These are phyloP conservation scores for Sprattus sprattus DNA, from an alignment of 2,113 vertebrate genomes.

Conservation along the genomic window DNA sequence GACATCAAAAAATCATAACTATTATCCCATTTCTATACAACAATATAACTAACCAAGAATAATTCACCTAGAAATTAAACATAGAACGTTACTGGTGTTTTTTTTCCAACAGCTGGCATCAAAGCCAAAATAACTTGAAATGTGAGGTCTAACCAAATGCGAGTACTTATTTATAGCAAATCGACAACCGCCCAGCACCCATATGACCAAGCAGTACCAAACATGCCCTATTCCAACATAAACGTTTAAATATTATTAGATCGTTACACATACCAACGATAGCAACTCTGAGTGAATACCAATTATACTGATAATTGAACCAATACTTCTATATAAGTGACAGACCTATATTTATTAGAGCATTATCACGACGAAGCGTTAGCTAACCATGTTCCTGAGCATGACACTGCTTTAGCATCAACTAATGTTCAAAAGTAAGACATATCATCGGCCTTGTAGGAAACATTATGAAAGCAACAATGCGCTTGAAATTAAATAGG, in stretches of 20 bases:
- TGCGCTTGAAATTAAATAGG: neutral
- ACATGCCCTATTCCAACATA: conserved; percentile 3
- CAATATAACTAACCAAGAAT: neutral
- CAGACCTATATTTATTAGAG: neutral
- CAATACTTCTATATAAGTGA: neutral
- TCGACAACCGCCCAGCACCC: conserved; percentile 19
- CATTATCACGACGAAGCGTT: neutral
- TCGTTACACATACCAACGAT: neutral
- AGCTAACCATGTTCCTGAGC: conserved; percentile 9
- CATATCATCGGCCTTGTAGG: neutral
- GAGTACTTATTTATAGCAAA: conserved; percentile 17
- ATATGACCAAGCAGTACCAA: conserved; percentile 16
- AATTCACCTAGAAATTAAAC: neutral
- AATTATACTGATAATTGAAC: neutral
- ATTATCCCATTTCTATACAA: neutral
- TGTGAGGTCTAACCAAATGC: conserved; percentile 21
- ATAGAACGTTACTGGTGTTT: neutral
- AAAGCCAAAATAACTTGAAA: conserved; percentile 21
- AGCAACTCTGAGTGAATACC: neutral
- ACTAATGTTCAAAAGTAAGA: neutral
- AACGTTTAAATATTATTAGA: neutral
- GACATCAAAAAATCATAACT: neutral
- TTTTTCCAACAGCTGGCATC: neutral
- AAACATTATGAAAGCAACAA: neutral
- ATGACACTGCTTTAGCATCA: conserved; percentile 2